phyloP scores from a whole-genome alignment of 2,797 vertebrate species.

The Neopelma chrysocephalum region DNA sequence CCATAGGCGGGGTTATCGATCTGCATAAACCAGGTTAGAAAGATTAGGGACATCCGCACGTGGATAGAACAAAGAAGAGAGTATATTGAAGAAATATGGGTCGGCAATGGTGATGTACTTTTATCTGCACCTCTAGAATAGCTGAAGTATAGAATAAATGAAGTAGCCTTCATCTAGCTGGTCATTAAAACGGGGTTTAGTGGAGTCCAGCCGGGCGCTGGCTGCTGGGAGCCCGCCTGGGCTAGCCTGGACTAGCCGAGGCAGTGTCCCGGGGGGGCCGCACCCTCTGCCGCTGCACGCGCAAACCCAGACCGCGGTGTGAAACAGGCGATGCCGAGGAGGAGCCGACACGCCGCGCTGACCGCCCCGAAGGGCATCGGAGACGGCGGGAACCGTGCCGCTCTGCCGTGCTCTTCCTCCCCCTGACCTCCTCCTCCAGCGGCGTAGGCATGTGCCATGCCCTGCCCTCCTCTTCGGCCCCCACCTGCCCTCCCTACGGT shows the following conservation, averaged over 20 bases:
- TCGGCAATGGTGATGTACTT: not conserved
- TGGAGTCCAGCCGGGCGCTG: accelerated
- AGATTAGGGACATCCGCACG: not conserved
- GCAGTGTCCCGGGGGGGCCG: not conserved
- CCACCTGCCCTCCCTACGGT: not conserved
- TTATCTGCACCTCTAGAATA: not conserved
- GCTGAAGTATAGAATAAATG: not conserved
- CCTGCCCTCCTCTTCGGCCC: not conserved
- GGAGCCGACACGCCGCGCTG: not conserved
- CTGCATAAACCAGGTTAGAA: not conserved
- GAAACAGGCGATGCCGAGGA: not conserved
- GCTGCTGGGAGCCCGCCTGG: not conserved
- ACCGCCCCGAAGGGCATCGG: not conserved
- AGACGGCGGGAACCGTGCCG: not conserved
- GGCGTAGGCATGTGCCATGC: not conserved
- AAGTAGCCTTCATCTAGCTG: not conserved
- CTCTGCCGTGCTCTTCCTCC: not conserved
- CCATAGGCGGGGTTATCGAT: not conserved
- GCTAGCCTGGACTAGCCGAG: not conserved
- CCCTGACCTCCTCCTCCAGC: not conserved
- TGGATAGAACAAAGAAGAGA: slow-evolving; percentile 7
- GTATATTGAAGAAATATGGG: not conserved
- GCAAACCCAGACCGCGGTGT: accelerated
- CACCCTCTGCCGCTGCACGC: not conserved
- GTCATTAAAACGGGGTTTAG: not conserved